Evolutionary conservation across 1,140 invertebrate genomes (phyloP).

Genomic region (Coenobita brevimanus): DNA sequence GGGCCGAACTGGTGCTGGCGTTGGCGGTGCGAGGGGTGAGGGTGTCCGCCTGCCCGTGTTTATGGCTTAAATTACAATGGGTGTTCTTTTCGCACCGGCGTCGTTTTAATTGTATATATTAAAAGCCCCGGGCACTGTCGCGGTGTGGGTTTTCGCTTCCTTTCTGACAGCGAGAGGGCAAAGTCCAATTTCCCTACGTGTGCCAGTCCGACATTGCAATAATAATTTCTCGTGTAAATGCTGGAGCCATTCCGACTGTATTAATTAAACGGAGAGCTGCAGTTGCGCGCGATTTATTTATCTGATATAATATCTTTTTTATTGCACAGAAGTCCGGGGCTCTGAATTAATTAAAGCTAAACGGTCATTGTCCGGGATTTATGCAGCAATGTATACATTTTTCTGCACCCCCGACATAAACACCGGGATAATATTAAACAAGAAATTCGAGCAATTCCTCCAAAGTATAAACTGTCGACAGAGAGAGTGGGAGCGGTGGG

Average conservation of each 20-base stretch:
- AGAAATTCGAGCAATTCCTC: conserved; percentile 46
- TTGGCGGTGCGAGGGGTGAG: not conserved
- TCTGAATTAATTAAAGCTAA: conserved; percentile 55
- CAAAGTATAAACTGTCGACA: not conserved
- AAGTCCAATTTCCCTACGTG: conserved; percentile 28
- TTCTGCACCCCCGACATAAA: conserved; percentile 38
- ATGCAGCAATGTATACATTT: conserved; percentile 50
- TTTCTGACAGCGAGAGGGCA: conserved; percentile 28
- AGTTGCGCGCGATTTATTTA: conserved; percentile 40
- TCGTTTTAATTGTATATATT: conserved; percentile 57
- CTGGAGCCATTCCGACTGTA: conserved; percentile 53
- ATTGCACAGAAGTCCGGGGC: conserved; percentile 23
- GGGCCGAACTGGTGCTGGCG: too few species aligned
- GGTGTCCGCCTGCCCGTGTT: conserved; percentile 23
- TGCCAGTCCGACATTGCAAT: conserved; percentile 30
- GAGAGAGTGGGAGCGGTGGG: too few species aligned
- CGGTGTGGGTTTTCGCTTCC: conserved; percentile 41
- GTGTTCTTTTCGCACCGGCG: conserved; percentile 43
- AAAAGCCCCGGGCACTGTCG: conserved; percentile 39
- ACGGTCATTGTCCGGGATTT: conserved; percentile 39
- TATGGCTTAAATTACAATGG: conserved; percentile 55
- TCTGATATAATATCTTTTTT: conserved; percentile 42
- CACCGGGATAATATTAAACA: conserved; percentile 38
- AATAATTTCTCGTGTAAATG: conserved; percentile 41
- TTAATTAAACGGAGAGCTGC: conserved; percentile 52